These are phyloP conservation scores for Bemisia tabaci DNA, from an alignment of 1,140 invertebrate genomes.

Conservation along the genomic window DNA sequence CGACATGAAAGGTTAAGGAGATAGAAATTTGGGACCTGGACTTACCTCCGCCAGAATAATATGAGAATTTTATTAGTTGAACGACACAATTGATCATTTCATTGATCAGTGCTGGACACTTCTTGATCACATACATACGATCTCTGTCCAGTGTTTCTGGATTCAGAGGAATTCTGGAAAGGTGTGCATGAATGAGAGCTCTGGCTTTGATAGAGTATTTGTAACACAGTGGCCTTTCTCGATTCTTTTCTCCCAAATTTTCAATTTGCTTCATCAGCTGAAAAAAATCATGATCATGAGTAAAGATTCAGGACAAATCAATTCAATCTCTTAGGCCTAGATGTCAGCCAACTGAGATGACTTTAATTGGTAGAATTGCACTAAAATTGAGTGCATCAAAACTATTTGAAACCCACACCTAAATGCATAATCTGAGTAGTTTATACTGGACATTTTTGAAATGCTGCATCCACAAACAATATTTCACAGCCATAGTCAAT, in stretches of 20 bases:
- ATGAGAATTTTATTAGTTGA: conserved; percentile 80
- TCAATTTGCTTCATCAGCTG: conserved; percentile 81
- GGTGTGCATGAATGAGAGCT: conserved; percentile 85
- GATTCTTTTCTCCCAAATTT: conserved; percentile 85
- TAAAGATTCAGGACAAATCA: not conserved
- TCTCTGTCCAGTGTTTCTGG: conserved; percentile 70
- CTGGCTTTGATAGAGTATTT: conserved; percentile 95
- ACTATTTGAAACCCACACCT: too few species aligned
- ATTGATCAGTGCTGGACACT: conserved; percentile 90
- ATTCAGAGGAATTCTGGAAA: conserved; percentile 67
- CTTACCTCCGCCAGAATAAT: conserved; percentile 77
- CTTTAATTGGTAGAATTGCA: too few species aligned
- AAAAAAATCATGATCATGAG: conserved; percentile 28
- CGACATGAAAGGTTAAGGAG: conserved; percentile 1
- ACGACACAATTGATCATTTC: conserved; percentile 95
- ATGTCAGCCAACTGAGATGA: too few species aligned
- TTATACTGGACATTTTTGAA: too few species aligned
- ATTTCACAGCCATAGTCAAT: too few species aligned
- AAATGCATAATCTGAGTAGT: too few species aligned
- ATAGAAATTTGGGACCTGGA: conserved; percentile 16
- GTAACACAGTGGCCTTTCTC: conserved; percentile 81
- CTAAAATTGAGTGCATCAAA: too few species aligned
- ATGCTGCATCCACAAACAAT: too few species aligned
- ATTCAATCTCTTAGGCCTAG: too few species aligned
- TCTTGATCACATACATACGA: conserved; percentile 75